A percentile compares a stretch with the other conserved stretches of the same genome.
Conservation (phyloP, 2,113 vertebrate genomes). For the Entomyzon cyanotis region DNA sequence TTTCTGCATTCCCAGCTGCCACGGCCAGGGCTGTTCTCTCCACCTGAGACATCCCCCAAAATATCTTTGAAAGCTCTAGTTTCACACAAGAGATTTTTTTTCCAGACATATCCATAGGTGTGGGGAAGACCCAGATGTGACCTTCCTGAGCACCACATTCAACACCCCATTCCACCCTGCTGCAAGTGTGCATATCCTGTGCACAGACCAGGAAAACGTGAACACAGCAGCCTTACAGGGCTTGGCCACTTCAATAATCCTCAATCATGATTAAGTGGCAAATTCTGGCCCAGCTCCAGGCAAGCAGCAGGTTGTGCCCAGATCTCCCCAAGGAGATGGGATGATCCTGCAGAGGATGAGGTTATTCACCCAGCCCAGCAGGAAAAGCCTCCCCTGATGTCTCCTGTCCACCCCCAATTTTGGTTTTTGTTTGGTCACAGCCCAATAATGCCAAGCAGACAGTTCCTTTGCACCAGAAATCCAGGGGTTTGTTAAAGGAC, state of each 20-base stretch:
- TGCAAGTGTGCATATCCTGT: background rate
- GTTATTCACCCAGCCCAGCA: background rate
- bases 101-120: background rate
- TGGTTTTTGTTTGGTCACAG: background rate
- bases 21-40: background rate
- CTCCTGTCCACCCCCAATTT: background rate
- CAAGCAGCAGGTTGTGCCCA: background rate
- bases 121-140: background rate
- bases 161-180: fast-evolving
- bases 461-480: background rate
- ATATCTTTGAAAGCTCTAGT: background rate
- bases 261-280: background rate
- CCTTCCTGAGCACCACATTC: background rate
- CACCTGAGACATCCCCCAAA: background rate
- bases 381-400: background rate
- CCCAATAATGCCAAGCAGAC: fast-evolving
- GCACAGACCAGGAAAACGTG: background rate
- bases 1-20: background rate
- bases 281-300: background rate
- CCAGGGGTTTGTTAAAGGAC: background rate
- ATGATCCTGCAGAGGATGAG: background rate
- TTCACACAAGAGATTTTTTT: background rate
- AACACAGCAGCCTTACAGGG: background rate
- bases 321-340: background rate
- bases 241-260: background rate